These are phyloP conservation scores for Seriola aureovittata DNA, from an alignment of 2,113 vertebrate species.

Conservation along the genomic window DNA sequence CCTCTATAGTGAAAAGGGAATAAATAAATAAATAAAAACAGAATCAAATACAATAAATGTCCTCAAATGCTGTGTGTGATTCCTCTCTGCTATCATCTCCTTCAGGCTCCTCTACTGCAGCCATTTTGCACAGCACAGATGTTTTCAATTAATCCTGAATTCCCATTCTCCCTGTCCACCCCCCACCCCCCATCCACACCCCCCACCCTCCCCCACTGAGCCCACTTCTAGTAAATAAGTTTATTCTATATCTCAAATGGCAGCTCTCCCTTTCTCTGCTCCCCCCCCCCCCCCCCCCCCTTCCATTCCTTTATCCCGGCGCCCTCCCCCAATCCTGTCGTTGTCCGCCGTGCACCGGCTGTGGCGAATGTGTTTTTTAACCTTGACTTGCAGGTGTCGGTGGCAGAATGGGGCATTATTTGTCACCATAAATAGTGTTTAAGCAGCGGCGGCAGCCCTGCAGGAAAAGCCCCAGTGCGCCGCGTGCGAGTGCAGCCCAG, in stretches of 20 bases:
- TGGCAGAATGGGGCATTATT: conserved; percentile 90
- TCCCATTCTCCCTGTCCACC: conserved; percentile 65
- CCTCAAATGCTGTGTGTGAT: conserved; percentile 33
- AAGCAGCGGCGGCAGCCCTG: conserved; percentile 87
- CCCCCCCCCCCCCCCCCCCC: conserved; percentile 24
- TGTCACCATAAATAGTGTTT: conserved; percentile 93
- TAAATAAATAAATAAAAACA: conserved; percentile 18
- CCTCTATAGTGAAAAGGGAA: conserved; percentile 20
- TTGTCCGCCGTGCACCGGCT: conserved; percentile 65
- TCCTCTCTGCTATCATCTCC: conserved; percentile 53
- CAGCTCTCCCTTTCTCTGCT: conserved; percentile 43
- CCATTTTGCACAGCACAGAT: conserved; percentile 76
- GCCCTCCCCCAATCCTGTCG: conserved; percentile 43
- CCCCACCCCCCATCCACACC: conserved; percentile 3
- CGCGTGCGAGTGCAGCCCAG: conserved; percentile 83
- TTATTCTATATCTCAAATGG: conserved; percentile 67
- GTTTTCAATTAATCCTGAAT: conserved; percentile 85
- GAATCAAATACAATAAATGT: conserved; percentile 49
- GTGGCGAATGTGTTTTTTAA: conserved; percentile 90
- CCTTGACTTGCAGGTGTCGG: conserved; percentile 94
- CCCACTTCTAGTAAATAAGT: conserved; percentile 74
- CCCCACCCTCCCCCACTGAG: conserved; percentile 25
- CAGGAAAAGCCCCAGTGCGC: conserved; percentile 85
- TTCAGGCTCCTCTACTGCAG: conserved; percentile 60
- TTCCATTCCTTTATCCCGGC: conserved; percentile 5